A percentile compares a stretch with the other conserved stretches of the same genome.
Evolutionary conservation across 2,888 invertebrate species (phyloP).

Genomic region (Galeopsomyia nigrocyanea): DNA sequence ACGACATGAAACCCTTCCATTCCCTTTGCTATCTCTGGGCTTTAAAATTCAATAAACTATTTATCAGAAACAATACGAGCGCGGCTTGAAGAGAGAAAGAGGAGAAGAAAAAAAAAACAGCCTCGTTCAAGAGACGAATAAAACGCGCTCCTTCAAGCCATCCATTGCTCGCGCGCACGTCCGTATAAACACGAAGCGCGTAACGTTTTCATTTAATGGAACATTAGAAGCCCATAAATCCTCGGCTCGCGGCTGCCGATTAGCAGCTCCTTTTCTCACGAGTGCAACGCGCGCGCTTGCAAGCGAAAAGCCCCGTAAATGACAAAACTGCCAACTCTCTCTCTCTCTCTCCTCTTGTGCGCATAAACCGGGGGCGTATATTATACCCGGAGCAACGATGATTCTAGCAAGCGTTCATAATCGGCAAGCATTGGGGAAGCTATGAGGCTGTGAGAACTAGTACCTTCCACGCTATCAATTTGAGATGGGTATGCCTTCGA

Average conservation of each 20-base stretch:
- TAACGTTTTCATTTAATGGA: constrained; percentile 46
- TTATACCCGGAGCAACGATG: constrained; percentile 40
- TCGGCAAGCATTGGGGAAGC: constrained; percentile 18
- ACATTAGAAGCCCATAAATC: constrained; percentile 42
- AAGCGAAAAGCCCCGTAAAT: constrained; percentile 19
- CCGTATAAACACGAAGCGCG: constrained; percentile 17
- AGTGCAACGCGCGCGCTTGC: constrained; percentile 41
- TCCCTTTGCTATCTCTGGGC: constrained; percentile 1
- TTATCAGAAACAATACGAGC: constrained; percentile 41
- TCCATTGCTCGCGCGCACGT: background rate
- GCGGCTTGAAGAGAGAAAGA: background rate
- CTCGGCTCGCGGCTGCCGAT: constrained; percentile 15
- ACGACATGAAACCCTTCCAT: constrained; percentile 22
- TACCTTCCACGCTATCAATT: too few species aligned
- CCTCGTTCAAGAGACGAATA: constrained; percentile 23
- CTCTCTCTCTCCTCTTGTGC: too few species aligned
- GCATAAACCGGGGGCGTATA: constrained; percentile 16
- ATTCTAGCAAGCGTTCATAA: constrained; percentile 49
- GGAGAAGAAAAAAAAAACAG: background rate
- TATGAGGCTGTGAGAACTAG: too few species aligned
- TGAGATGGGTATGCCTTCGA: too few species aligned
- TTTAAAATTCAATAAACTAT: constrained; percentile 44
- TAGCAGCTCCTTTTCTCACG: constrained; percentile 43
- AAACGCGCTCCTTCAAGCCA: constrained; percentile 3
- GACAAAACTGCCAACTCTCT: constrained; percentile 26